phyloP scores from a whole-genome alignment of 2,888 invertebrate genomes.

The Notocelia uddmanniana region DNA sequence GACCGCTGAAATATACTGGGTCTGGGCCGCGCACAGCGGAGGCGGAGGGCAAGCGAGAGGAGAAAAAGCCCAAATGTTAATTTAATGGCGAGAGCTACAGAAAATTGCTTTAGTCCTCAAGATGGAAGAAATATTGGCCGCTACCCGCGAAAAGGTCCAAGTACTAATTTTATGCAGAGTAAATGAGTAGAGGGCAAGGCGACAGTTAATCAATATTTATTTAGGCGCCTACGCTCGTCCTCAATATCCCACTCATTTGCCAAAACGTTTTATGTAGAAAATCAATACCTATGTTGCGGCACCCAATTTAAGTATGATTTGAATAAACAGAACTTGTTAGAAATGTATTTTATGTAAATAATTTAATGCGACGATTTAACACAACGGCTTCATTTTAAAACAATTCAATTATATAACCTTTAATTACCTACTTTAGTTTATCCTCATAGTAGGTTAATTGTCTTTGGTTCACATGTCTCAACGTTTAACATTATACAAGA shows the following conservation, averaged over 20 bases:
- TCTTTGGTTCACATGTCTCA: neutral
- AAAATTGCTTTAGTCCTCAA: slow-evolving; percentile 79
- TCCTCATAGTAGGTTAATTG: neutral
- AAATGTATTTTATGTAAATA: neutral
- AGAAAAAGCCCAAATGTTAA: slow-evolving; percentile 84
- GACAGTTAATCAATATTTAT: slow-evolving; percentile 79
- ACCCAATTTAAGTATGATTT: neutral
- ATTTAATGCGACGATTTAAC: too few relatives aligned
- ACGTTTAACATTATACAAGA: neutral
- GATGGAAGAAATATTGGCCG: slow-evolving; percentile 77
- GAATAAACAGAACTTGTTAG: neutral
- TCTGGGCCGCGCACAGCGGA: slow-evolving; percentile 67
- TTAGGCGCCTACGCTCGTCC: slow-evolving; percentile 59
- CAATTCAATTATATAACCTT: too few relatives aligned
- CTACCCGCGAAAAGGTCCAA: slow-evolving; percentile 73
- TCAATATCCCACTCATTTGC: slow-evolving; percentile 35
- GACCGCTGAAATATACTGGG: slow-evolving; percentile 85
- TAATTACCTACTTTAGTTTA: too few relatives aligned
- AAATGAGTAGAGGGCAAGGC: slow-evolving; percentile 72
- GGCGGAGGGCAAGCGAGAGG: slow-evolving; percentile 69
- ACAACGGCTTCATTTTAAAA: too few relatives aligned
- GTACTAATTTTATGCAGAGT: slow-evolving; percentile 82
- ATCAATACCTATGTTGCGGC: slow-evolving; percentile 6
- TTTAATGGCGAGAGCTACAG: slow-evolving; percentile 82
- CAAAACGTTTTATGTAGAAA: slow-evolving; percentile 19